Base-by-base conservation (phyloP, 2,888 invertebrate species). In the Trichogramma dendrolimi region DNA sequence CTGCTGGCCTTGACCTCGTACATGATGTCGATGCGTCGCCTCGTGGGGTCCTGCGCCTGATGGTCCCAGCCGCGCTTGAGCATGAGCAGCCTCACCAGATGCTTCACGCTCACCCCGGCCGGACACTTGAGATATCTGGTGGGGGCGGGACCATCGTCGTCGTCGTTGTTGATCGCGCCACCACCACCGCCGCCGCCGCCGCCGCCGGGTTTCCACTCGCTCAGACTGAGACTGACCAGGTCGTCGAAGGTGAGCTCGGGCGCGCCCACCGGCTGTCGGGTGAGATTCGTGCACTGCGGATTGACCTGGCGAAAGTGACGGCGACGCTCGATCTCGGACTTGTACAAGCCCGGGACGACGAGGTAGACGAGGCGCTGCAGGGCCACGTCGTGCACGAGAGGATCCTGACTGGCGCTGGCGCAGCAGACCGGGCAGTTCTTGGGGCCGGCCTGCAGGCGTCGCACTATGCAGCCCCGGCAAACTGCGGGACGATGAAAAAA, bases 111-210 rank as follows among this genome's bases (percentile, higher is more conserved):
- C 66, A 96, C 91, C 73, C 91, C 92, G 51, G 95, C 95, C 39
- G 95, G 94, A 77, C 96, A 96, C 71, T 92, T 90, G 11, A 96
- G 83, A 79, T 89, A 96, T 70, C 91, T 82, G 80, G 89, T 81
- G 41, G 66, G 69, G 52, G 59, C 47, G 56, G 64, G 52, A 54
- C 48, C 55, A 49, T 56, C 71, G 6, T 40, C 43, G 40, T 46
- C 39, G 7, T n/a, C 58, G 44, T 47, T 47, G 0, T 60, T 64
- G 8, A 75, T 57, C 58, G 75, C 73, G 58, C 70, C n/a, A n/a
- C n/a, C n/a, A n/a, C n/a, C n/a, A 52, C 60, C 47, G 56, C 64
- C 52, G 54, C 48, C 54, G 48, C 56, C 71, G 5, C 48, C 54
- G 14, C 52, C 39, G 7, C n/a, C 58, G 44, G 49, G 48, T 0